Conservation (phyloP, 2,888 invertebrate species). For the Conus canariensis region DNA sequence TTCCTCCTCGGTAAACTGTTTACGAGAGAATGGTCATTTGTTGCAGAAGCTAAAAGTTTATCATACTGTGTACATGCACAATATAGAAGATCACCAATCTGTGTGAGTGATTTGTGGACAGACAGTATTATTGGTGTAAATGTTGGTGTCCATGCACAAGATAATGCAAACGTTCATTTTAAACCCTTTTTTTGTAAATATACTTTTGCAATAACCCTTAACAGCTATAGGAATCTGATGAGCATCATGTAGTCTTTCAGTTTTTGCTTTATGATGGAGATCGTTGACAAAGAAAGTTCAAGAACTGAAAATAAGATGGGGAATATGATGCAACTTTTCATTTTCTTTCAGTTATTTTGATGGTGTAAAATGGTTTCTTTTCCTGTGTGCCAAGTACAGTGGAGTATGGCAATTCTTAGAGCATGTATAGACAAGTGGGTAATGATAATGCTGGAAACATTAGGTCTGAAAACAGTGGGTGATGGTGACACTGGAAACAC, state of each 20-base stretch:
- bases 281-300: not conserved
- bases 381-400: too few species aligned
- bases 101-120: not conserved
- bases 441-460: too few species aligned
- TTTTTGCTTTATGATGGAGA: not conserved
- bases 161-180: not conserved
- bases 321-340: too few species aligned
- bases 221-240: not conserved
- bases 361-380: not conserved
- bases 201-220: not conserved
- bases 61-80: not conserved
- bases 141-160: not conserved
- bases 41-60: not conserved
- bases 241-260: not conserved
- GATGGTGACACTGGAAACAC: too few species aligned
- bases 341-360: not conserved
- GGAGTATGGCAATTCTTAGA: too few species aligned
- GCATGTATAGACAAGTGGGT: too few species aligned
- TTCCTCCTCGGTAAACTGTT: not conserved
- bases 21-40: not conserved
- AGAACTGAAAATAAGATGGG: not conserved
- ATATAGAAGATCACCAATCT: not conserved
- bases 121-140: not conserved
- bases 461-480: too few species aligned
- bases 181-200: not conserved